Evolutionary conservation across 2,797 vertebrate species (phyloP), one percentile per base, ranked within the genome.

Genomic region (Rhinichthys osculus): DNA sequence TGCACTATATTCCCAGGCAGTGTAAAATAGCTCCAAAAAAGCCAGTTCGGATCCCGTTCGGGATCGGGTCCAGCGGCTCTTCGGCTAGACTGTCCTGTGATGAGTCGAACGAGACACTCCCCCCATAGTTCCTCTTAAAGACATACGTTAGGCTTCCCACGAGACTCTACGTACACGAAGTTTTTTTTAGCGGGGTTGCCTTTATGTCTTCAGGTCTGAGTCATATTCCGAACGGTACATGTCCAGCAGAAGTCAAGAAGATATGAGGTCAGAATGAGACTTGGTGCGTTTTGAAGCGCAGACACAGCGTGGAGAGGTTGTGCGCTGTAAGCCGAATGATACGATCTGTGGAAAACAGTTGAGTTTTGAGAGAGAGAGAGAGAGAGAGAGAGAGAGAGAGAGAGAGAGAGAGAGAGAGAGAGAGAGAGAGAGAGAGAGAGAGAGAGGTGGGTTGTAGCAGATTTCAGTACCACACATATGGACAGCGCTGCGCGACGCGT

Each of bases 101-200:
- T 88, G 83, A 86, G 82, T 62, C 67, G 67, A 52, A 47, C 21
- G 70, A 89, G 85, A 85, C 85, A 74, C 88, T 84, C 86, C 84
- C 85, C 82, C 85, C 82, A 82, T 73, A 73, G 77, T 82, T 80
- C 50, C 76, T 81, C 85, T 88, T 87, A 86, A 88, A 89, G 81
- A 90, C 86, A 77, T 71, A 81, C 72, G 78, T 76, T 71, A 16
- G 47, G n/a, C 76, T 79, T 88, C 81, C 62, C 77, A 50, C 23
- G 52, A 82, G 74, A 81, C 52, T 38, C 54, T 42, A 47, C 50
- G 23, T 30, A 16, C 42, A 77, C 66, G 35, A 62, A 78, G 66
- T 78, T 78, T 33, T 76, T 35, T 54, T 67, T 33, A 5, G 0
- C 19, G n/a, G 40, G 27, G 50, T 73, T 44, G 27, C 8, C 73